Conservation (phyloP, 2,797 vertebrate genomes). For the Acanthopagrus latus region DNA sequence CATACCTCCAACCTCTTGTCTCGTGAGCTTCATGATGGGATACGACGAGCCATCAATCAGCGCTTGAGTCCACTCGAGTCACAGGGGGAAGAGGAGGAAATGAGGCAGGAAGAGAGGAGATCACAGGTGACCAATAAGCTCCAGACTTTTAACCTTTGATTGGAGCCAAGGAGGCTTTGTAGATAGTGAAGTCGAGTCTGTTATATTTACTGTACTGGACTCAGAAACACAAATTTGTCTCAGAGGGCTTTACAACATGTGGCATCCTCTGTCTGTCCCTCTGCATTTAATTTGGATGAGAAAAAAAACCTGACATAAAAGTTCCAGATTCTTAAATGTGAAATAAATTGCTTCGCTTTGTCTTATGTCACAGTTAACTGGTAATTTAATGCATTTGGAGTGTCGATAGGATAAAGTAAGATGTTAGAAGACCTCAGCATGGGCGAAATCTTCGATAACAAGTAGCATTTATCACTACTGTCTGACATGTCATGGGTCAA, state of each 20-base stretch:
- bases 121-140: slow-evolving; percentile 21
- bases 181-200: not conserved
- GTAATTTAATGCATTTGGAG: not conserved
- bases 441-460: no score
- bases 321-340: not conserved
- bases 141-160: slow-evolving; percentile 8
- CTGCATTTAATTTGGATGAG: not conserved
- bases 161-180: not conserved
- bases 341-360: not conserved
- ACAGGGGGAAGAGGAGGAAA: slow-evolving; percentile 27
- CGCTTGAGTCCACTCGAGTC: slow-evolving; percentile 23
- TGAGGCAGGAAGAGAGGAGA: slow-evolving; percentile 19
- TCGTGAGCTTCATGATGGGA: slow-evolving; percentile 49
- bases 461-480: not conserved
- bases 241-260: not conserved
- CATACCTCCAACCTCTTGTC: slow-evolving; percentile 39
- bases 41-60: slow-evolving; percentile 51
- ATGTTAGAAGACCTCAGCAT: no score
- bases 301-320: no score
- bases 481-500: not conserved
- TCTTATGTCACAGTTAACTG: not conserved
- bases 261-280: not conserved
- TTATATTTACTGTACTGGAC: not conserved
- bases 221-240: not conserved
- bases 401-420: not conserved